Evolutionary conservation across 2,888 invertebrate genomes (phyloP).

Genomic region (Hydrotaea diabolus): DNA sequence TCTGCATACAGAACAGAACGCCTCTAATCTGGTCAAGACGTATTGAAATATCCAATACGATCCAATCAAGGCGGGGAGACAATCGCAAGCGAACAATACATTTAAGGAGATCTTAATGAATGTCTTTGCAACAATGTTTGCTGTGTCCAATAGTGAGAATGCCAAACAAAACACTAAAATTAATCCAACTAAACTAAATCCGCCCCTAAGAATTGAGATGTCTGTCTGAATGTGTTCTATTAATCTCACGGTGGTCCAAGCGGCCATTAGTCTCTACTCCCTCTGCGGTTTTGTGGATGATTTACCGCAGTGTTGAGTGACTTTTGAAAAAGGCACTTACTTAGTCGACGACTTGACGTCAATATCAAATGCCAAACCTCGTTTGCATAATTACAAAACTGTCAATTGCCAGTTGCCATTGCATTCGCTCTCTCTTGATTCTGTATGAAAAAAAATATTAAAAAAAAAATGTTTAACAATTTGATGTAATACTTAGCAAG

Average conservation of each 20-base stretch:
- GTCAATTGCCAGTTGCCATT: conserved; percentile 23
- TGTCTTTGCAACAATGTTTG: conserved; percentile 25
- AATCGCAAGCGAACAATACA: conserved; percentile 2
- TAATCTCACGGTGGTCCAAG: background rate
- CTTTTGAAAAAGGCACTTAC: background rate
- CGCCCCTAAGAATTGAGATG: conserved; percentile 38
- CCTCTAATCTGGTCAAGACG: conserved; percentile 13
- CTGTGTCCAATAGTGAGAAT: background rate
- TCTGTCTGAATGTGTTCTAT: background rate
- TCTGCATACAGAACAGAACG: background rate
- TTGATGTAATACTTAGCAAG: conserved; percentile 34
- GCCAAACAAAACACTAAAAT: background rate
- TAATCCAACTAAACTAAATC: background rate
- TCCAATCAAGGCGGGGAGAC: conserved; percentile 3
- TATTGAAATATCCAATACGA: conserved; percentile 14
- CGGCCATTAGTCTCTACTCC: background rate
- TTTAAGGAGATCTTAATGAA: conserved; percentile 13
- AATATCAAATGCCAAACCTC: conserved; percentile 57
- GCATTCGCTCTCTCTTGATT: background rate
- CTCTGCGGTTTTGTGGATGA: background rate
- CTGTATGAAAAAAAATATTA: background rate
- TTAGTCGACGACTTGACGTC: conserved; percentile 46
- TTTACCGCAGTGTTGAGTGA: conserved; percentile 20
- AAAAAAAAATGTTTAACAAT: conserved; percentile 8
- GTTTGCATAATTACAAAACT: conserved; percentile 45